These are phyloP conservation scores for Diaphora mendica DNA, from an alignment of 2,888 invertebrate species.

Conservation along the genomic window DNA sequence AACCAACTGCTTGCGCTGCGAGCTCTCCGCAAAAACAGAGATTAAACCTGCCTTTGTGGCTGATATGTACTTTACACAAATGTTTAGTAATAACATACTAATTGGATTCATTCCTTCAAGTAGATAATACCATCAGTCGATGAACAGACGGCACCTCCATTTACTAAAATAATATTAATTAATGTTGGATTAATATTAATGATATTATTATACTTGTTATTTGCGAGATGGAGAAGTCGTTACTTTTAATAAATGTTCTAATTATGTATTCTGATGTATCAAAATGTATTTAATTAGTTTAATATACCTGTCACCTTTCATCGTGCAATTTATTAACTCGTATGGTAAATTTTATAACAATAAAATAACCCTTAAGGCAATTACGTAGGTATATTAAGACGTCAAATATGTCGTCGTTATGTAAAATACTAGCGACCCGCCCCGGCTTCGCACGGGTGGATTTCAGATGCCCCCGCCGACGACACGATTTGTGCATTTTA, in stretches of 20 bases:
- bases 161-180: background rate
- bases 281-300: no score
- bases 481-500: no score
- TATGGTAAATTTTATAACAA: background rate
- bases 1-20: slow-evolving; percentile 21
- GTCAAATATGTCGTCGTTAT: no score
- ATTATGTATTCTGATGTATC: background rate
- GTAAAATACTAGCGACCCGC: no score
- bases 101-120: slow-evolving; percentile 1
- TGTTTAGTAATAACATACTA: slow-evolving; percentile 8
- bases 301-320: background rate
- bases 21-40: slow-evolving; percentile 38
- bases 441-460: no score
- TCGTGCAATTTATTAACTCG: background rate
- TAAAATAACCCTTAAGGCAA: no score
- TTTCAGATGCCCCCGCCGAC: no score
- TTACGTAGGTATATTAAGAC: no score
- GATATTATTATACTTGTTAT: background rate
- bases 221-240: background rate
- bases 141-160: background rate
- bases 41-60: slow-evolving; percentile 35
- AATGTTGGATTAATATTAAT: background rate
- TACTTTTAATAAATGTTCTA: slow-evolving; percentile 1
- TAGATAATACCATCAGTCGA: background rate
- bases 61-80: slow-evolving; percentile 11